Percentiles rank a stretch among this genome's conserved stretches.
Evolutionary conservation across 2,113 vertebrate genomes (phyloP).

Genomic region (Loxodonta africana): DNA sequence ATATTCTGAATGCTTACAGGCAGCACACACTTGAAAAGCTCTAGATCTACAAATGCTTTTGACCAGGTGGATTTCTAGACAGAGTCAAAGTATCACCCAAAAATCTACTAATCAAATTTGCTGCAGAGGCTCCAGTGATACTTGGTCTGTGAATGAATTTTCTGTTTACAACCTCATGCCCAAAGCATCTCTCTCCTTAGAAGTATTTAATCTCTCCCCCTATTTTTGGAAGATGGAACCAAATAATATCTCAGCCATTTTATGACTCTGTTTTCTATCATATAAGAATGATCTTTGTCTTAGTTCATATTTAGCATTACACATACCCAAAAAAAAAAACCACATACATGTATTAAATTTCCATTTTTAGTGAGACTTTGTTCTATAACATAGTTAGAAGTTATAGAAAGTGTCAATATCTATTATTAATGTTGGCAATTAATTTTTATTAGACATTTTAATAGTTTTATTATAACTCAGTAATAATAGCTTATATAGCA

Average conservation of each 20-base stretch:
- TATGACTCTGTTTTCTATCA: neutral
- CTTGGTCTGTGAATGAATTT: neutral
- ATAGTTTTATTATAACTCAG: neutral
- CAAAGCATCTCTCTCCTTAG: neutral
- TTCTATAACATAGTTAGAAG: neutral
- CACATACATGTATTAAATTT: neutral
- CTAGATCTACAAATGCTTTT: neutral
- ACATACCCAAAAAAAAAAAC: neutral
- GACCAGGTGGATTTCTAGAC: neutral
- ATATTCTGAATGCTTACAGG: neutral
- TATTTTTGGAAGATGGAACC: neutral
- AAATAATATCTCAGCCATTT: neutral
- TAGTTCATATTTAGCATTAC: neutral
- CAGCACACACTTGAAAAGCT: neutral
- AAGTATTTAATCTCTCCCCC: neutral
- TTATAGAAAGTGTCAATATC: neutral
- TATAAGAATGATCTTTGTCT: neutral
- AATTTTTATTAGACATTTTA: neutral
- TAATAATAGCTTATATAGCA: neutral
- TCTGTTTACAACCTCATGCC: neutral
- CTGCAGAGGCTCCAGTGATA: neutral
- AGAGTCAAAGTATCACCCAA: neutral
- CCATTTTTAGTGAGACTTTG: neutral
- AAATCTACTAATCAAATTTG: neutral
- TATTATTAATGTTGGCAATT: slow-evolving; percentile 3